Percentiles rank a stretch among this genome's conserved stretches.
phyloP scores from a whole-genome alignment of 2,113 vertebrate genomes.

The Pterocles gutturalis region DNA sequence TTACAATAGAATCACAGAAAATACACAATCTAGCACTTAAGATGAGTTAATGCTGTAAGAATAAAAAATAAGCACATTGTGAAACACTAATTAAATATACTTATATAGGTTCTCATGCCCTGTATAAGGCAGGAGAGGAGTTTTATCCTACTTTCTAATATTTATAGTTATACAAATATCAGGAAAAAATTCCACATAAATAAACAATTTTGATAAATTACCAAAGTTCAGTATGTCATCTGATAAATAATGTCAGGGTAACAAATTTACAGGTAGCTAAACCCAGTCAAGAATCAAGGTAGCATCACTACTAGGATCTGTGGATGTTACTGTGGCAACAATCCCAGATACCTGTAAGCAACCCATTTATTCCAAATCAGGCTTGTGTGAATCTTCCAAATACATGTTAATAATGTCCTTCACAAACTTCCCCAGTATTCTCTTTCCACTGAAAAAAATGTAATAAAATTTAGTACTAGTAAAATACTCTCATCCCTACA shows the following conservation, averaged over 20 bases:
- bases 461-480: not conserved
- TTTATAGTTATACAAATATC: not conserved
- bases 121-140: not conserved
- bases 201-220: not conserved
- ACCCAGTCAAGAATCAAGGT: not conserved
- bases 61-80: not conserved
- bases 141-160: not conserved
- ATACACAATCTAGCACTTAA: not conserved
- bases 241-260: not conserved
- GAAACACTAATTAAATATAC: not conserved
- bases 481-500: not conserved
- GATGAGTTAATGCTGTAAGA: not conserved
- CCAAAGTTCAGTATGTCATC: not conserved
- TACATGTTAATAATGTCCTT: not conserved
- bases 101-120: not conserved
- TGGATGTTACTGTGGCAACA: not conserved
- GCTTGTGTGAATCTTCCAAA: not conserved
- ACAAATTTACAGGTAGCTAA: not conserved
- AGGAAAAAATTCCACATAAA: not conserved
- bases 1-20: not conserved
- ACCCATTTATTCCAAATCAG: not conserved
- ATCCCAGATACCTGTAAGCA: not conserved
- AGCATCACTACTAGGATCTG: not conserved
- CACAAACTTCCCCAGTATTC: not conserved
- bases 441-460: not conserved